Base-by-base conservation (phyloP, 2,797 vertebrate species). In the Oryzias dopingdopingensis region DNA sequence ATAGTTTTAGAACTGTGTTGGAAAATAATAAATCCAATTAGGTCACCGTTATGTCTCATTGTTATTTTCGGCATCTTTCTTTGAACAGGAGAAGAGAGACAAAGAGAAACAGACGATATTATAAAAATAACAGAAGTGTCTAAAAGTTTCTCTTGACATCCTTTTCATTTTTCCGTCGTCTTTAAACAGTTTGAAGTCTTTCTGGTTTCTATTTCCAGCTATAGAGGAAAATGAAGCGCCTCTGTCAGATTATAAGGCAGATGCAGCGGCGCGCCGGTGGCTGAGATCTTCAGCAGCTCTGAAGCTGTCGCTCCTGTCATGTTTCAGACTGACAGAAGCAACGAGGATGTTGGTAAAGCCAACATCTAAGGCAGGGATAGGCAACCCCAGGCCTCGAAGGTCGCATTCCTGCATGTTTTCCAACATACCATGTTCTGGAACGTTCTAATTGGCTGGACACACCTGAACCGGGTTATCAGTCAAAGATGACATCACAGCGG, bases 131-230 rank as follows among this genome's bases (percentile, higher is more conserved):
- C 49, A 62, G 62, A 63, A 41, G 43, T 50, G 48, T 65, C 49
- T 43, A 62, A 68, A 67, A 55, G 52, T 52, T 64, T 67, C 48
- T 60, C 23, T 24, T 71, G 48, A 37, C 24, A 26, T 54, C 58
- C 51, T 62, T 61, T 72, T 50, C 50, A 29, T 49, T 14, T 62
- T 6, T 64, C 62, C 42, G 61, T 42, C 32, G 41, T 51, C 69
- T 79, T 82, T 77, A 65, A 71, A 74, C 44, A 68, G 70, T 67
- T 77, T 72, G 71, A 78, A 77, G 71, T 72, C n/a, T 17, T 72
- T 76, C 56, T 6, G 2, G 57, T 59, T 66, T 62, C 78, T 87
- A 80, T 87, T 85, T 80, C 61, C 56, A 76, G 76, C 66, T 44
- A 26, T 20, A 60, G 67, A 80, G 49, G 45, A 60, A 43, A 37